These are phyloP conservation scores for Lucinisca nassula DNA, from an alignment of 2,888 invertebrate genomes.

Conservation along the genomic window DNA sequence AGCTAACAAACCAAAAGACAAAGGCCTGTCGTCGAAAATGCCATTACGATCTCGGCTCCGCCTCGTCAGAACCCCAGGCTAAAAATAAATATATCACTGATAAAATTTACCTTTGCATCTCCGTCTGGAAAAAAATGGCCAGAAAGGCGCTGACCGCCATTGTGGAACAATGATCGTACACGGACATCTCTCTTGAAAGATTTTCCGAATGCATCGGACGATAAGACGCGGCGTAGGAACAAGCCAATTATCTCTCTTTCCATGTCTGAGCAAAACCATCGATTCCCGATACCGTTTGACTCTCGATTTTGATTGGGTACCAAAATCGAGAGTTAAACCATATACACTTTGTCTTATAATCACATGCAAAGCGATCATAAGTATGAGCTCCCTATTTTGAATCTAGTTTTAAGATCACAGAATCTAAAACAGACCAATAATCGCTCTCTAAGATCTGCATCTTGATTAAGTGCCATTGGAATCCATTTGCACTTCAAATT, in stretches of 20 bases:
- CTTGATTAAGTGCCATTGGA: constrained; percentile 12
- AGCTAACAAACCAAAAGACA: constrained; percentile 26
- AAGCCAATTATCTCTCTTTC: constrained; percentile 53
- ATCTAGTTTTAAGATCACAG: constrained; percentile 25
- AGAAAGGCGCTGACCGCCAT: constrained; percentile 47
- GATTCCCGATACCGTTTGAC: constrained; percentile 41
- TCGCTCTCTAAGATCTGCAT: constrained; percentile 47
- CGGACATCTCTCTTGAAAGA: constrained; percentile 14
- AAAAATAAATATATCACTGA: constrained; percentile 22
- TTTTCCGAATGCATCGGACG: constrained; percentile 34
- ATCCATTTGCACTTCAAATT: constrained; percentile 35
- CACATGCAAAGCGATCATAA: constrained; percentile 49
- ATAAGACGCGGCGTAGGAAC: constrained; percentile 62
- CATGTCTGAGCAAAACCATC: constrained; percentile 49
- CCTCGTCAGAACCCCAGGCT: constrained; percentile 9
- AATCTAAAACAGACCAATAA: constrained; percentile 42
- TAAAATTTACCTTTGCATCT: not conserved
- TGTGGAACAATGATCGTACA: constrained; percentile 39
- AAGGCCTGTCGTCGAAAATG: constrained; percentile 30
- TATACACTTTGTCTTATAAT: constrained; percentile 51
- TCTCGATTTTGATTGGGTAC: too few species aligned
- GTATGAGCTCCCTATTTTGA: constrained; percentile 47
- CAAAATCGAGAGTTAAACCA: constrained; percentile 59
- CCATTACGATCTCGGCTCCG: constrained; percentile 44
- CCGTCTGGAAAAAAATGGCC: constrained; percentile 39